Conservation (phyloP, 2,113 vertebrate genomes). For the cattle (Bos taurus) region DNA sequence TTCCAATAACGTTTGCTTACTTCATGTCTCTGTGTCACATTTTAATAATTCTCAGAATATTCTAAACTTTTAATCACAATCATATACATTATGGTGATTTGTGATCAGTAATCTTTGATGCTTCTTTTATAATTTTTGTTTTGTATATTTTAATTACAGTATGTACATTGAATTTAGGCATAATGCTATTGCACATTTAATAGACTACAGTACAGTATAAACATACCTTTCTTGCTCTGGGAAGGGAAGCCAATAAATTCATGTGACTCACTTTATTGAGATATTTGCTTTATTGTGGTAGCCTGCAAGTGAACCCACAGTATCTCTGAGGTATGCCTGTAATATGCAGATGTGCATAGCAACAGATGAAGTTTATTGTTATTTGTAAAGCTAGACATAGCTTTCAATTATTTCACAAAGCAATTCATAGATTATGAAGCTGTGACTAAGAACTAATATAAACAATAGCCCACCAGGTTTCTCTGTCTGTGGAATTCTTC, state of each 20-base stretch:
- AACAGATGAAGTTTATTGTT: background rate
- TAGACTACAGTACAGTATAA: background rate
- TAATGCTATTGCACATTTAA: background rate
- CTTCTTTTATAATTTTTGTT: background rate
- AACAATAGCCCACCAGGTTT: background rate
- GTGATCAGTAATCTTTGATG: background rate
- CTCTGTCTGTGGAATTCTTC: background rate
- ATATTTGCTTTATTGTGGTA: background rate
- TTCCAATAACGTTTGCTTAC: background rate
- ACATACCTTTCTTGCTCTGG: background rate
- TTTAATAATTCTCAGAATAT: background rate
- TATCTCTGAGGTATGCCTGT: background rate
- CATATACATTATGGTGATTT: background rate
- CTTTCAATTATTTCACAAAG: background rate
- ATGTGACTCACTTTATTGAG: background rate
- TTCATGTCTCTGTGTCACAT: background rate
- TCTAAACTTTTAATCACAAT: background rate
- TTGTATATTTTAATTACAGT: background rate
- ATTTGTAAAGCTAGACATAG: background rate
- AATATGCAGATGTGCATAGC: background rate
- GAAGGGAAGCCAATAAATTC: background rate
- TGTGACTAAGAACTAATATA: background rate
- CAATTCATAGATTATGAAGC: background rate
- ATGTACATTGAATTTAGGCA: background rate
- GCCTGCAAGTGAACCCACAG: background rate